These are phyloP conservation scores for Hoplodrina blanda DNA, from an alignment of 2,888 invertebrate genomes.

Conservation along the genomic window DNA sequence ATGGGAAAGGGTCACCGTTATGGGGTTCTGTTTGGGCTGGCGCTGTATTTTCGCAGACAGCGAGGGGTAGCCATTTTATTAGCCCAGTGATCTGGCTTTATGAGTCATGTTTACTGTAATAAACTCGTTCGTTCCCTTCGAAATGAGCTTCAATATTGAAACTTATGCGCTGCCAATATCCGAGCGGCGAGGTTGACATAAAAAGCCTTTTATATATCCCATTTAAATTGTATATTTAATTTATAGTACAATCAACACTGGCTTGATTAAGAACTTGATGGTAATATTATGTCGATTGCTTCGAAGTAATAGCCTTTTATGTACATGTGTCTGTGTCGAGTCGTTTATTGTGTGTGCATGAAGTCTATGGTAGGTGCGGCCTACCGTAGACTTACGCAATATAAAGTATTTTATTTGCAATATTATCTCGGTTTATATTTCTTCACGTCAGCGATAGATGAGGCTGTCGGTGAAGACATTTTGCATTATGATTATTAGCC, in stretches of 20 bases:
- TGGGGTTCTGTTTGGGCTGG: constrained; percentile 73
- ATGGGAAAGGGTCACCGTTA: constrained; percentile 74
- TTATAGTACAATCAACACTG: constrained; percentile 34
- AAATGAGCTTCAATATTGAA: constrained; percentile 75
- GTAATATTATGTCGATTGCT: constrained; percentile 23
- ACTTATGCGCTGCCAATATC: constrained; percentile 74
- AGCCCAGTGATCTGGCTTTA: constrained; percentile 82
- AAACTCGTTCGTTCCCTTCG: constrained; percentile 73
- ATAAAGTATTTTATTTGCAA: constrained; percentile 18
- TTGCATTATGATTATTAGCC: constrained; percentile 45
- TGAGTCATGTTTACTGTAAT: constrained; percentile 81
- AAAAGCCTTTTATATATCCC: constrained; percentile 60
- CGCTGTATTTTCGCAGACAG: constrained; percentile 75
- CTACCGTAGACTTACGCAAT: neutral
- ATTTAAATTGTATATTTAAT: constrained; percentile 67
- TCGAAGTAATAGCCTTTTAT: constrained; percentile 21
- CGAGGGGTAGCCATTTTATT: constrained; percentile 79
- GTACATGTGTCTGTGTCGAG: neutral
- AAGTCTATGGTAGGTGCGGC: no score
- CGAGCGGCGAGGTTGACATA: constrained; percentile 59
- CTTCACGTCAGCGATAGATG: constrained; percentile 39
- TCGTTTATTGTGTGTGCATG: neutral
- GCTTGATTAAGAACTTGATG: constrained; percentile 46
- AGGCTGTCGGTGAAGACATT: constrained; percentile 39
- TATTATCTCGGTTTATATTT: constrained; percentile 26